phyloP scores from a whole-genome alignment of 2,888 invertebrate species.

The Archips xylosteana region DNA sequence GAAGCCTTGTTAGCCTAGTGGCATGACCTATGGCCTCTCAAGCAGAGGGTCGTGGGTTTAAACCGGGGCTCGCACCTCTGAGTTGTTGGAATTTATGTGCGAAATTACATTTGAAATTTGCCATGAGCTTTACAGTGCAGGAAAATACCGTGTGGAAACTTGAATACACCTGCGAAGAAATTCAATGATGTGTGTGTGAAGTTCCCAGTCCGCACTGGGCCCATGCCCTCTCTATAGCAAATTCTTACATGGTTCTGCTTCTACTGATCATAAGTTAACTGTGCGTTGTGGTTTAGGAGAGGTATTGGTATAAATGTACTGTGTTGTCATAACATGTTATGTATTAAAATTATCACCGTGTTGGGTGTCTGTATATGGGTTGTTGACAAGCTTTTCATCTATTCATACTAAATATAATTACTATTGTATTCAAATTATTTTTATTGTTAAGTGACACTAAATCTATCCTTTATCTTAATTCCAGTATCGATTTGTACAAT shows the following conservation, averaged over 20 bases:
- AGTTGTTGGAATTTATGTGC: too few species aligned
- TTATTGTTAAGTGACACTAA: constrained; percentile 70
- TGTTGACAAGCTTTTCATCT: constrained; percentile 70
- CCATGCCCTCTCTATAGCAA: background rate
- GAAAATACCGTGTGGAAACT: too few species aligned
- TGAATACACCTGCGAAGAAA: too few species aligned
- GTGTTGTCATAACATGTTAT: constrained; percentile 50
- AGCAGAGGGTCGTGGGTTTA: too few species aligned
- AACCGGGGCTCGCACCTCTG: too few species aligned
- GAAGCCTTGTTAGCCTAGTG: too few species aligned
- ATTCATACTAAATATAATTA: constrained; percentile 62
- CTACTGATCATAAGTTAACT: background rate
- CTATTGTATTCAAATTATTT: constrained; percentile 67
- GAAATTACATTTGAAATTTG: too few species aligned
- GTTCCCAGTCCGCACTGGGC: too few species aligned
- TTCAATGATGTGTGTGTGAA: too few species aligned
- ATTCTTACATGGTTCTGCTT: background rate
- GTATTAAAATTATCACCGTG: constrained; percentile 60
- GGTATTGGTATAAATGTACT: constrained; percentile 51
- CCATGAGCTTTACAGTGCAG: too few species aligned
- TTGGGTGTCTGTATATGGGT: constrained; percentile 78
- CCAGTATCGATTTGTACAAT: constrained; percentile 81
- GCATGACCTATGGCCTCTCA: too few species aligned
- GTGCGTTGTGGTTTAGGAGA: background rate
- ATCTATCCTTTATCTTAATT: constrained; percentile 79